Conservation (phyloP, 2,113 vertebrate genomes). For the Rhegmatorhina hoffmannsi region DNA sequence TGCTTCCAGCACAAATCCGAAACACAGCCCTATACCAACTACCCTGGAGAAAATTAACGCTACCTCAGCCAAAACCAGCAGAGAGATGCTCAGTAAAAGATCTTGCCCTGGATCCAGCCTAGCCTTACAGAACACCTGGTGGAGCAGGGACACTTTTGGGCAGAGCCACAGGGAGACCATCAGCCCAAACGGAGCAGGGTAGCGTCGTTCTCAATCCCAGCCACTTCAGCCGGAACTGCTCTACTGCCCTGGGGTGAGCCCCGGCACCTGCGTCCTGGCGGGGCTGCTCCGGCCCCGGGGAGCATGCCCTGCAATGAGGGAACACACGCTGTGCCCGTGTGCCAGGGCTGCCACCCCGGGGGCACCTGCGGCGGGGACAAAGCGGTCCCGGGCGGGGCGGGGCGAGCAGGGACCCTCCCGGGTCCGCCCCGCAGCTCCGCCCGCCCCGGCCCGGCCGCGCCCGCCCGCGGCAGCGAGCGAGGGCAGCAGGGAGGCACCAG, state of each 20-base stretch:
- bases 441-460: neutral
- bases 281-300: neutral
- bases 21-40: neutral
- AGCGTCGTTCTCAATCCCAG: fast-evolving
- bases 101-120: neutral
- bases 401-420: neutral
- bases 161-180: neutral
- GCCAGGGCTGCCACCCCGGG: neutral
- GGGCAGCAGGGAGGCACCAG: neutral
- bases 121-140: fast-evolving
- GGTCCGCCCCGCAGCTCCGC: neutral
- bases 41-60: neutral
- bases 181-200: fast-evolving
- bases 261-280: fast-evolving
- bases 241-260: neutral
- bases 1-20: neutral
- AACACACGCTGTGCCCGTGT: fast-evolving
- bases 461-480: neutral
- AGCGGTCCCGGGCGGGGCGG: neutral
- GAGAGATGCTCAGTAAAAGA: neutral
- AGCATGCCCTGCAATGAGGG: neutral
- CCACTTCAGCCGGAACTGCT: fast-evolving
- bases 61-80: no score
- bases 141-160: fast-evolving
- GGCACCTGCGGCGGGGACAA: neutral